Percentiles rank a stretch among this genome's conserved stretches.
Conservation (phyloP, 2,113 vertebrate species). For the Microcebus griseorufus region DNA sequence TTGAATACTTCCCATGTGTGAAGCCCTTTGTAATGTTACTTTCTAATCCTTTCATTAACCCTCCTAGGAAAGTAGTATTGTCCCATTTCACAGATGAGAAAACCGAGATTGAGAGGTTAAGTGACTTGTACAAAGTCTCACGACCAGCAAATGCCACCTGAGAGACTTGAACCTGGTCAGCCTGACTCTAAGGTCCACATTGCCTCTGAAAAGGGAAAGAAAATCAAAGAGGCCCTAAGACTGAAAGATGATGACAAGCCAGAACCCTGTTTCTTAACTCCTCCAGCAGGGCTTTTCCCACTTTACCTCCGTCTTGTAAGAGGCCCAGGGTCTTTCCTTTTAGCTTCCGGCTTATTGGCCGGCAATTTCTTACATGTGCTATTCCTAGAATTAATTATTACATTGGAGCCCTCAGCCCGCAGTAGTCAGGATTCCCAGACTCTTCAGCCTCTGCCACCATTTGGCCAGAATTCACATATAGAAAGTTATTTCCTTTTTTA, state of each 20-base stretch:
- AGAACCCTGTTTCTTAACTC: background rate
- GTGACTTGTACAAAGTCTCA: background rate
- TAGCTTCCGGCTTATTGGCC: background rate
- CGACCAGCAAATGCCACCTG: background rate
- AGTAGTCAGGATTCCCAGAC: constrained; percentile 56
- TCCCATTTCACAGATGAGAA: background rate
- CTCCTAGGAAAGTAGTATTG: background rate
- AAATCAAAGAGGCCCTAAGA: background rate
- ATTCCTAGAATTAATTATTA: background rate
- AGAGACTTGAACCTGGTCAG: background rate
- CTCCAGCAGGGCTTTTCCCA: background rate
- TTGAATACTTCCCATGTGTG: background rate
- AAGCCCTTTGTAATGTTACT: background rate
- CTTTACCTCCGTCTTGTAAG: background rate
- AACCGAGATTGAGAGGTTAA: background rate
- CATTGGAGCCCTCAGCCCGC: background rate
- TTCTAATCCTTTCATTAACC: background rate
- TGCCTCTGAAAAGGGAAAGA: background rate
- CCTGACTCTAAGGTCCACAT: background rate
- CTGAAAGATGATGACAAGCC: background rate
- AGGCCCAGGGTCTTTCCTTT: background rate
- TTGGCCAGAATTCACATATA: constrained; percentile 68
- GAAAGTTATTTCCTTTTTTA: constrained; percentile 78
- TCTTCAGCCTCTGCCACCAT: constrained; percentile 53
- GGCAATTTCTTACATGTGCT: background rate